These are phyloP conservation scores for Melanerpes formicivorus DNA, from an alignment of 2,113 vertebrate species.

Conservation along the genomic window DNA sequence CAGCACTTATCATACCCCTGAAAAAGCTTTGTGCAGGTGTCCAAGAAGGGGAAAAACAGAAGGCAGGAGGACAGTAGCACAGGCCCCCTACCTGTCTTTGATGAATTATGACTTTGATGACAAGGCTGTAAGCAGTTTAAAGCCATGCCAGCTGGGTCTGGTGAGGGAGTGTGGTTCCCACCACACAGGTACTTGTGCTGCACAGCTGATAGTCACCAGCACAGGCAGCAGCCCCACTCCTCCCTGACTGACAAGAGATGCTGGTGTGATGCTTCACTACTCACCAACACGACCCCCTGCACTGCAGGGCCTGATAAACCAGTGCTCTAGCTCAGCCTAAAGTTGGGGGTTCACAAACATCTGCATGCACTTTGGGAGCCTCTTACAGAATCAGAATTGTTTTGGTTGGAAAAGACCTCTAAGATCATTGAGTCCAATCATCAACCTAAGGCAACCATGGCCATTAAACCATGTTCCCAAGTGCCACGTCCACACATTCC, in stretches of 20 bases:
- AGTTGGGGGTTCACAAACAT: not conserved
- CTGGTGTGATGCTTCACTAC: fast-evolving
- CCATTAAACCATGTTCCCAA: too few species aligned
- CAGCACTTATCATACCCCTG: not conserved
- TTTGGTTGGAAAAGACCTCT: too few species aligned
- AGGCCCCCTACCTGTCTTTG: not conserved
- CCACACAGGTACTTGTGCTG: not conserved
- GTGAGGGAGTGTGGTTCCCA: fast-evolving
- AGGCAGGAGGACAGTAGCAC: not conserved
- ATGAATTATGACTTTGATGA: not conserved
- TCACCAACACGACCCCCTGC: fast-evolving
- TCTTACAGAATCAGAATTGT: not conserved
- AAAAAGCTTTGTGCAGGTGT: not conserved
- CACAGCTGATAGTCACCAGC: not conserved
- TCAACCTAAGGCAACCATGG: too few species aligned
- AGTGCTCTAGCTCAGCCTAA: fast-evolving
- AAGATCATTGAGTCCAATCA: too few species aligned
- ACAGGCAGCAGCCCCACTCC: not conserved
- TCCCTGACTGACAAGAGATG: fast-evolving
- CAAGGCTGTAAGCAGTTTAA: not conserved
- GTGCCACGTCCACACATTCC: too few species aligned
- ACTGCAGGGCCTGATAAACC: not conserved
- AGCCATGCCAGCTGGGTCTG: fast-evolving
- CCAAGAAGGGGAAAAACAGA: not conserved
- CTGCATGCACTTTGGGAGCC: not conserved